phyloP scores from a whole-genome alignment of 2,113 vertebrate genomes.

The Neoarius graeffei region DNA sequence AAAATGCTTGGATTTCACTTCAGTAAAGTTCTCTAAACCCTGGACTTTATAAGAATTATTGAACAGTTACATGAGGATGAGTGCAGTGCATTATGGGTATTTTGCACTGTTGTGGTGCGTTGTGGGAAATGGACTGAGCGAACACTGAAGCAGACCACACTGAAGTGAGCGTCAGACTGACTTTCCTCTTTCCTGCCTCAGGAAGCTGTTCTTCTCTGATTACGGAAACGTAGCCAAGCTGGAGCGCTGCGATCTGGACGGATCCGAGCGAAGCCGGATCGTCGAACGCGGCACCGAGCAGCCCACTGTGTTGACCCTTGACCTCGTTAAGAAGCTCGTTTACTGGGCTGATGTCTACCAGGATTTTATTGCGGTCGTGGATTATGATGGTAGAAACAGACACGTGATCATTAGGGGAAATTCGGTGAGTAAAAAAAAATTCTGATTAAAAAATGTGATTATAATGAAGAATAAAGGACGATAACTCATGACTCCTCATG shows the following conservation, averaged over 20 bases:
- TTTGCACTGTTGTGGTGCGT: neutral
- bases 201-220: conserved; percentile 87
- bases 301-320: conserved; percentile 80
- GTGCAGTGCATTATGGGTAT: neutral
- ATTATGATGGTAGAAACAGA: conserved; percentile 82
- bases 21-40: neutral
- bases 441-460: neutral
- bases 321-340: conserved; percentile 80
- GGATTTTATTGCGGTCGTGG: conserved; percentile 79
- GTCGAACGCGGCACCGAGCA: conserved; percentile 79
- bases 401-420: conserved; percentile 74
- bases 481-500: neutral
- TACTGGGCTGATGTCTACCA: conserved; percentile 85
- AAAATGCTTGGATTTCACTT: neutral
- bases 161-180: neutral
- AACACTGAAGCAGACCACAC: too few relatives aligned
- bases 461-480: neutral
- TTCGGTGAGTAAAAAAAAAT: conserved; percentile 70
- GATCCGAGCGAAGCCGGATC: conserved; percentile 79
- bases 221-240: conserved; percentile 81
- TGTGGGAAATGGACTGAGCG: neutral
- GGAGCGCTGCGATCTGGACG: conserved; percentile 85
- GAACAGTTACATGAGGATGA: neutral
- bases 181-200: conserved; percentile 58
- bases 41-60: too few relatives aligned